Base-by-base conservation (phyloP, 2,888 invertebrate species). In the Drosophila antonietae region DNA sequence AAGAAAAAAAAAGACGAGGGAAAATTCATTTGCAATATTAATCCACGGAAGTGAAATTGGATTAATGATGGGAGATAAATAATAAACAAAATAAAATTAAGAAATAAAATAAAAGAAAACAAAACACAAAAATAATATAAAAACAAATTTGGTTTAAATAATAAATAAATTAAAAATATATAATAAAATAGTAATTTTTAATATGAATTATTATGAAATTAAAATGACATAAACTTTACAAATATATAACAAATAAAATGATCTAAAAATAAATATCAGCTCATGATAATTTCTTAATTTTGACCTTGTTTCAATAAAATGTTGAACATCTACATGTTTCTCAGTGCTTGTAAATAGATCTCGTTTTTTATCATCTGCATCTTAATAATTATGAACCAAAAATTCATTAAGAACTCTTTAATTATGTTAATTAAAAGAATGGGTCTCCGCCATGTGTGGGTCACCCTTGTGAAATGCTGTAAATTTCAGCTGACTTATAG, bases 401-500 rank as follows among this genome's bases (percentile, higher is more conserved):
- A 43, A 53, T 53, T 53, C 23, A 61, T 61, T 64, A 58, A 74
- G 33, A 31, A 39, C 43, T 33, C 28, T 15, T 43, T 47, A 75
- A 68, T 69, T 60, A 58, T 73, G 55, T 33, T 52, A 71, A 63
- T 70, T 51, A 46, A 65, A 56, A 33, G 31, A 39, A 60, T 53
- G 52, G 63, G 55, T 28, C 41, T 37, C 39, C 43, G 33, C 9
- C 58, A 58, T 49, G 14, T 44, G 43, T 23, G 39, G 56, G 33
- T 39, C 20, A 51, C 31, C 44, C 51, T 47, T 35, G 28, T 52
- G 35, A 44, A 61, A 68, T 39, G 58, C 53, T 57, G 51, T 64
- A 44, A 65, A 56, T 65, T 53, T 57, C 61, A 60, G 60, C 73
- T 64, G 66, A 56, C 49, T 75, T 71, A 69, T 60, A 41, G 63